Evolutionary conservation across 2,888 invertebrate genomes (phyloP), one percentile per base, ranked within the genome.

Genomic region (Perizoma affinitatum): DNA sequence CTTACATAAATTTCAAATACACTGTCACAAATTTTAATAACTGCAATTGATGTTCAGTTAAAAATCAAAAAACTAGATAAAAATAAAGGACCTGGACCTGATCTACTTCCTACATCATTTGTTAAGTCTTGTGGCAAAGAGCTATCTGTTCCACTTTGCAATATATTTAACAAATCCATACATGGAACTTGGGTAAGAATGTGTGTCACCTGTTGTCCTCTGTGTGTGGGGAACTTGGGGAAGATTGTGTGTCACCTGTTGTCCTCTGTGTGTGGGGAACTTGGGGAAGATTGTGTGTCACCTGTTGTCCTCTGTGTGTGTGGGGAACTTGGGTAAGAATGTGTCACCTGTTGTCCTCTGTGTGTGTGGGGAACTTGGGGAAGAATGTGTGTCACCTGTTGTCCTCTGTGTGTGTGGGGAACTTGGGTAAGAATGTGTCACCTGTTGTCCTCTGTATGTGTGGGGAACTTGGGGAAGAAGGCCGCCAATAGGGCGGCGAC

Each of bases 201-300:
- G 99, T n/a, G n/a, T n/a, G n/a, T n/a, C n/a, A n/a, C n/a, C n/a
- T n/a, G n/a, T n/a, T n/a, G n/a, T n/a, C n/a, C n/a, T n/a, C n/a
- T n/a, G n/a, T n/a, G n/a, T n/a, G n/a, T n/a, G n/a, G n/a, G n/a
- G n/a, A n/a, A n/a, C n/a, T n/a, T 36, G 6, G 36, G 36, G 5
- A 36, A 6, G 5, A 36, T n/a, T n/a, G 5, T 46, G 43, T n/a
- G n/a, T 46, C 75, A 97, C 96, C 98, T 95, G 84, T 99, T 99
- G 76, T 99, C 99, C 79, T 97, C 97, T 75, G 98, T 98, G 80
- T 98, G 98, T 0, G 96, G 99, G 98, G 87, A 98, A 99, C 83
- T 98, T 98, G 0, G 99, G 99, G 87, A 98, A 99, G 83, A 99
- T 96, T 0, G 99, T n/a, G n/a, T n/a, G n/a, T n/a, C n/a, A n/a